These are phyloP conservation scores for Hormaphis cornu DNA, from an alignment of 1,140 invertebrate species.

Conservation along the genomic window DNA sequence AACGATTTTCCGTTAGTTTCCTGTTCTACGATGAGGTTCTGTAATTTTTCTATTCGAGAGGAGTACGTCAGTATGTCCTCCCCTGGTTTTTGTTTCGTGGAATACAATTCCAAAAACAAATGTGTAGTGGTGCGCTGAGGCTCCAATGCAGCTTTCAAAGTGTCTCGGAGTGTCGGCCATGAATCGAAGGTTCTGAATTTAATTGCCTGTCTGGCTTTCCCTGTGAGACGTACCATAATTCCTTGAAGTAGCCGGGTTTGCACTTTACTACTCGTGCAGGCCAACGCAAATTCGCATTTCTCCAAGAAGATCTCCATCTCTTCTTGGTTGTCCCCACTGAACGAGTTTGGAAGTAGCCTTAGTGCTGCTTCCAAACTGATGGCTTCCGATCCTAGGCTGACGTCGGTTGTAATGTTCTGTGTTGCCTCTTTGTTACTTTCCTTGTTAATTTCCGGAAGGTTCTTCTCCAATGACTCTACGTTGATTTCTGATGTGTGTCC, in stretches of 20 bases:
- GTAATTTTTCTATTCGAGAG: not conserved
- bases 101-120: not conserved
- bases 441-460: not conserved
- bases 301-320: not conserved
- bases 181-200: not conserved
- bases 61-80: not conserved
- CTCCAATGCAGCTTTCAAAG: not conserved
- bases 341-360: not conserved
- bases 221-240: not conserved
- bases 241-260: not conserved
- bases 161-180: not conserved
- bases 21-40: not conserved
- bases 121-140: not conserved
- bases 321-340: not conserved
- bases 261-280: not conserved
- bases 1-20: not conserved
- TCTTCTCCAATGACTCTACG: not conserved
- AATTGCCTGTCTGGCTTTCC: not conserved
- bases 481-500: not conserved
- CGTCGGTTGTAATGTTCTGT: not conserved
- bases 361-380: not conserved
- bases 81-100: not conserved
- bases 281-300: conserved; percentile 2
- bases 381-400: too few species aligned
- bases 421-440: not conserved